These are phyloP conservation scores for Heliconius charithonia DNA, from an alignment of 2,888 invertebrate genomes.

Conservation along the genomic window DNA sequence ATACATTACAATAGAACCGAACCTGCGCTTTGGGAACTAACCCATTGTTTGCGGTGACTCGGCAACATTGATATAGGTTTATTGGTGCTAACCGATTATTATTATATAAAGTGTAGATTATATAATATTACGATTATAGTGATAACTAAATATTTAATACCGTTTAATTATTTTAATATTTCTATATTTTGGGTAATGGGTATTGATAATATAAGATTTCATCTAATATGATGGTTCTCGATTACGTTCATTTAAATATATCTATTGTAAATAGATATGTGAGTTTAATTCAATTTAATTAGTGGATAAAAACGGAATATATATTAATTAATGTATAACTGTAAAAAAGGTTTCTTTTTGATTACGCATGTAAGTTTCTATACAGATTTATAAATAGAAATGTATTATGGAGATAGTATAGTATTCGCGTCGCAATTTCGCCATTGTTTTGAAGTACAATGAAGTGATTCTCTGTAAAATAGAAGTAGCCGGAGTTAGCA, in stretches of 20 bases:
- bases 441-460: constrained; percentile 72
- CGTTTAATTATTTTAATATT: neutral
- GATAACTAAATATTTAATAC: neutral
- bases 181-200: neutral
- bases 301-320: neutral
- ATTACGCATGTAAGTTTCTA: constrained; percentile 19
- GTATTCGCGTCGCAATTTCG: constrained; percentile 59
- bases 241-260: neutral
- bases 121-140: constrained; percentile 3
- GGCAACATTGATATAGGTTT: constrained; percentile 57
- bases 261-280: neutral
- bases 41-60: constrained; percentile 74
- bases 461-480: constrained; percentile 64
- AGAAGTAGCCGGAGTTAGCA: constrained; percentile 74
- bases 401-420: constrained; percentile 44
- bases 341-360: neutral
- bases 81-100: constrained; percentile 50
- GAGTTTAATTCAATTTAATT: neutral
- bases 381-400: constrained; percentile 16
- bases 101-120: constrained; percentile 33
- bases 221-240: neutral
- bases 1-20: constrained; percentile 81
- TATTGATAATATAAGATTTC: neutral
- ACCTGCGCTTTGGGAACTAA: constrained; percentile 78
- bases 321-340: neutral